A percentile compares a stretch with the other conserved stretches of the same genome.
These are phyloP conservation scores for Serrognathus titanus DNA, from an alignment of 2,888 invertebrate species.

Conservation along the genomic window DNA sequence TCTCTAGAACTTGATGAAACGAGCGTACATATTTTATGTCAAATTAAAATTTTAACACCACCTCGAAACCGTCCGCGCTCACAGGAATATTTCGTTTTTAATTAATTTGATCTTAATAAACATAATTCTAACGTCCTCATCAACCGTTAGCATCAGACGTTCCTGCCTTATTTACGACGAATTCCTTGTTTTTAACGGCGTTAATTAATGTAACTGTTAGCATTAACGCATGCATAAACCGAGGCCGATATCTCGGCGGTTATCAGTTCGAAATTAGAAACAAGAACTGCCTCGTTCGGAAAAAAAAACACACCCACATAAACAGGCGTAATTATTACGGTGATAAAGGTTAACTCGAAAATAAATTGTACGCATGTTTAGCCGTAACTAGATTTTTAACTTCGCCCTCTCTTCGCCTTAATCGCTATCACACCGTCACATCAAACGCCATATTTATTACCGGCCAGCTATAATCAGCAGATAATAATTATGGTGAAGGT, in stretches of 20 bases:
- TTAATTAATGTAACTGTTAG: too few relatives aligned
- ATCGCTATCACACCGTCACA: constrained; percentile 1
- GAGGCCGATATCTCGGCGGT: background rate
- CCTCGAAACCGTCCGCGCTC: too few relatives aligned
- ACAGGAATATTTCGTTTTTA: too few relatives aligned
- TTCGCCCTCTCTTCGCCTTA: background rate
- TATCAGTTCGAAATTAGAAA: constrained; percentile 1
- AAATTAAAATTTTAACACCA: too few relatives aligned
- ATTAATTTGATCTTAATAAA: too few relatives aligned
- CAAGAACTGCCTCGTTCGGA: background rate
- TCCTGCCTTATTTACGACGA: too few relatives aligned
- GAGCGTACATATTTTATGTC: too few relatives aligned
- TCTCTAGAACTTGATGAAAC: too few relatives aligned
- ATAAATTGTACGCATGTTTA: background rate
- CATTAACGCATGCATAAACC: background rate
- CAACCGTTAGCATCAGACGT: too few relatives aligned
- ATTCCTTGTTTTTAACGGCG: too few relatives aligned
- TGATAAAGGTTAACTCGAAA: constrained; percentile 3
- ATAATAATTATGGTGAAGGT: constrained; percentile 9
- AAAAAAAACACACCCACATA: background rate
- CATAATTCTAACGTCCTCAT: too few relatives aligned
- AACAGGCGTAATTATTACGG: background rate
- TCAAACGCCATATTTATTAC: constrained; percentile 1
- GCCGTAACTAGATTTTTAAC: background rate
- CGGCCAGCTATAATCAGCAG: constrained; percentile 1